Conservation (phyloP, 2,113 vertebrate genomes). For the Bubo scandiacus region DNA sequence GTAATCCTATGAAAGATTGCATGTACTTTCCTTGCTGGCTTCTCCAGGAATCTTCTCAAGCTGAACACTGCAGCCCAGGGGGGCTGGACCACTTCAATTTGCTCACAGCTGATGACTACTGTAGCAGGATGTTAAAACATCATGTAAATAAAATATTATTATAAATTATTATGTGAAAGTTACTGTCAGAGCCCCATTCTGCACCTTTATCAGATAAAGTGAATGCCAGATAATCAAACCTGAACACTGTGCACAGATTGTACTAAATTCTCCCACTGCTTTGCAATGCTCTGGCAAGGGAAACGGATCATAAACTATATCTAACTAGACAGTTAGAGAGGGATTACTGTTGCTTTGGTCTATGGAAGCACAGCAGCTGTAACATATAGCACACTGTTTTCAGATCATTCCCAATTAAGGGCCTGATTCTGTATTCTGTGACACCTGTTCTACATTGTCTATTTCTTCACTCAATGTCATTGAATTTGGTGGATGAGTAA, state of each 20-base stretch:
- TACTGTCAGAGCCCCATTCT: not conserved
- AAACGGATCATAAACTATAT: constrained; percentile 1
- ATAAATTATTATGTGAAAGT: not conserved
- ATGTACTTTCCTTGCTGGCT: not conserved
- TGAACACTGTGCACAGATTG: not conserved
- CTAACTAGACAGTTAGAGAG: constrained; percentile 24
- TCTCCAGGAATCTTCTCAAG: not conserved
- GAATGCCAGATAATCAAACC: not conserved
- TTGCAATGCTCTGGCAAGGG: not conserved
- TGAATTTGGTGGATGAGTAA: not conserved
- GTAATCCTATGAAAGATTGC: not conserved
- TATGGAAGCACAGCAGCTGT: not conserved
- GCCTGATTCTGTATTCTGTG: not conserved
- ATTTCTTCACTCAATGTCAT: not conserved
- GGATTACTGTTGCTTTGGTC: not conserved
- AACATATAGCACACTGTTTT: not conserved
- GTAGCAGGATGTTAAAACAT: not conserved
- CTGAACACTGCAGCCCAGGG: not conserved
- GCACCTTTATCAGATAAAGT: not conserved
- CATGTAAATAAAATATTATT: not conserved
- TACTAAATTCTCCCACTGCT: constrained; percentile 2
- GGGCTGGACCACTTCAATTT: not conserved
- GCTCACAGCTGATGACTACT: rapidly evolving
- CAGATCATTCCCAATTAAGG: not conserved
- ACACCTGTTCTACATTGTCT: not conserved